A percentile compares a stretch with the other conserved stretches of the same genome.
Conservation (phyloP, 2,888 invertebrate genomes). For the Agonum fuliginosum region DNA sequence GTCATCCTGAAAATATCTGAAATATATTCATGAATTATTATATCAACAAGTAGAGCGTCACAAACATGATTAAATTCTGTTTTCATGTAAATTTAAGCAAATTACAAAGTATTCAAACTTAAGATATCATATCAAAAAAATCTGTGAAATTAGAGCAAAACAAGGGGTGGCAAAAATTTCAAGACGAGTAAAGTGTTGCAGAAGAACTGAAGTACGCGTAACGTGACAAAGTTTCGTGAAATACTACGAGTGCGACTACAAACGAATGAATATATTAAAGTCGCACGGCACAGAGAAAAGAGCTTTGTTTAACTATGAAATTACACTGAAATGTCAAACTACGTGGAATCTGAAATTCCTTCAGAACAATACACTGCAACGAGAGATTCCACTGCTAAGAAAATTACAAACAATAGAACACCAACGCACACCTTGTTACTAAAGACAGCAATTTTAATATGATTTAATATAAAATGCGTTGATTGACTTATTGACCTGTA, state of each 20-base stretch:
- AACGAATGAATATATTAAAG: constrained; percentile 56
- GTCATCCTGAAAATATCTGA: neutral
- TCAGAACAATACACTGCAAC: neutral
- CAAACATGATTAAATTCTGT: constrained; percentile 18
- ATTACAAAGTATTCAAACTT: constrained; percentile 18
- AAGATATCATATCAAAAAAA: constrained; percentile 27
- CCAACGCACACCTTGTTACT: neutral
- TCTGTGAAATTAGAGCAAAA: neutral
- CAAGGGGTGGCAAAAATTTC: constrained; percentile 8
- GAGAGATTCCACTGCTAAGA: neutral
- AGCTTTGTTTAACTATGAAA: constrained; percentile 52
- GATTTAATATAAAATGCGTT: no score
- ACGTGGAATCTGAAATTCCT: constrained; percentile 36
- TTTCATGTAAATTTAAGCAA: constrained; percentile 9
- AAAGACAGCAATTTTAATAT: neutral
- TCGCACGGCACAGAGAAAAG: constrained; percentile 37
- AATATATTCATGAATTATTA: constrained; percentile 32
- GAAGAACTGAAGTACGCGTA: neutral
- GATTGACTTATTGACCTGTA: no score
- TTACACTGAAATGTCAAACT: constrained; percentile 46
- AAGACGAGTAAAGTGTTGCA: neutral
- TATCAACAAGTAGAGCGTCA: constrained; percentile 29
- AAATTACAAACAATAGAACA: neutral
- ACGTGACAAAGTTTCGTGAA: constrained; percentile 17
- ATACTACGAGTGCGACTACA: constrained; percentile 24